Percentiles rank a stretch among this genome's conserved stretches.
These are phyloP conservation scores for Euzetes globulus DNA, from an alignment of 2,888 invertebrate genomes.

Conservation along the genomic window DNA sequence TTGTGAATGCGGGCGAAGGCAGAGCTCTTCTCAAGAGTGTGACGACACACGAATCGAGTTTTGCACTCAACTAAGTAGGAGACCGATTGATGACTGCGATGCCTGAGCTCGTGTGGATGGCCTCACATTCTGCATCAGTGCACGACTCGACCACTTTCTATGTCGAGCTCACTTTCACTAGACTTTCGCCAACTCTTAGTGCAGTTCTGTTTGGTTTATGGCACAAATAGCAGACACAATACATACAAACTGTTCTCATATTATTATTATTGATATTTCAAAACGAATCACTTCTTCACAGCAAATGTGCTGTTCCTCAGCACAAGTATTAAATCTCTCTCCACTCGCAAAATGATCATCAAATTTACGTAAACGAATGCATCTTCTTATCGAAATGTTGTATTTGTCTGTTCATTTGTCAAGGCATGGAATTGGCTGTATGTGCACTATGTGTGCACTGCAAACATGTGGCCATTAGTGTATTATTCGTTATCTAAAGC, in stretches of 20 bases:
- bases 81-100: slow-evolving; percentile 18
- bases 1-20: background rate
- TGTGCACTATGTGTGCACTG: background rate
- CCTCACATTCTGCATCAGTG: slow-evolving; percentile 20
- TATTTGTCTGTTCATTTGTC: background rate
- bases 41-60: slow-evolving; percentile 13
- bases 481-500: slow-evolving; percentile 19
- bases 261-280: slow-evolving; percentile 4
- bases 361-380: slow-evolving; percentile 28
- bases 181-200: background rate
- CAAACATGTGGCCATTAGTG: slow-evolving; percentile 24
- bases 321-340: background rate
- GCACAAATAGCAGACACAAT: slow-evolving; percentile 1
- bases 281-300: background rate
- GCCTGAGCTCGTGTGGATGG: slow-evolving; percentile 15
- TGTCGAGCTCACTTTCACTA: background rate
- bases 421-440: background rate
- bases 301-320: background rate
- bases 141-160: slow-evolving; percentile 11
- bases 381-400: slow-evolving; percentile 11
- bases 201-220: background rate
- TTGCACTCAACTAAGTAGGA: slow-evolving; percentile 16
- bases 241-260: background rate
- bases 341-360: slow-evolving; percentile 8
- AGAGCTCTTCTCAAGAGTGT: background rate